Percentiles rank a stretch among this genome's conserved stretches.
Conservation (phyloP, 2,888 invertebrate genomes). For the Xanthorhoe spadicearia region DNA sequence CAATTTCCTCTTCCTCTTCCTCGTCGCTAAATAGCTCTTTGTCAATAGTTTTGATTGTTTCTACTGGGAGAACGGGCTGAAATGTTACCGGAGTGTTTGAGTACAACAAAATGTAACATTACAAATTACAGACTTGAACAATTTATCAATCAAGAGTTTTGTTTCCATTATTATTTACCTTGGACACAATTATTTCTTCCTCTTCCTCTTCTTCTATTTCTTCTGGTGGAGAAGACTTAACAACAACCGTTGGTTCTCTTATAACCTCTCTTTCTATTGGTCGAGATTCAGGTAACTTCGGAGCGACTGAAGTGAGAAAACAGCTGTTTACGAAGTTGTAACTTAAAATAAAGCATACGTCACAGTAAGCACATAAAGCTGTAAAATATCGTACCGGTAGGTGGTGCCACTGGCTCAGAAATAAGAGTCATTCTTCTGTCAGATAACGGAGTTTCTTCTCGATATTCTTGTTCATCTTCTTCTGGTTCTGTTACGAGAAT, state of each 20-base stretch:
- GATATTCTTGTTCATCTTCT: slow-evolving; percentile 58
- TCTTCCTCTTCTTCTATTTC: slow-evolving; percentile 60
- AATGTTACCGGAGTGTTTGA: slow-evolving; percentile 27
- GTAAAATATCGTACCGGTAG: slow-evolving; percentile 51
- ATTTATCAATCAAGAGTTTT: neutral
- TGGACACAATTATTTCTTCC: slow-evolving; percentile 46
- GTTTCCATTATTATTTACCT: slow-evolving; percentile 47
- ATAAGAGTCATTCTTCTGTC: slow-evolving; percentile 78
- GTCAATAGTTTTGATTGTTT: slow-evolving; percentile 49
- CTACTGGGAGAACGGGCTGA: slow-evolving; percentile 46
- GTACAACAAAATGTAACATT: neutral
- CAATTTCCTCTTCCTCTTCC: slow-evolving; percentile 64
- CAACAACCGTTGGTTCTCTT: slow-evolving; percentile 45
- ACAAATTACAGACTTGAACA: neutral
- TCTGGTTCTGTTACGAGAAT: slow-evolving; percentile 39
- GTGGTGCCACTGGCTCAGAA: slow-evolving; percentile 57
- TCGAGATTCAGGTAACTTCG: slow-evolving; percentile 50
- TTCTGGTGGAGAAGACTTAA: slow-evolving; percentile 54
- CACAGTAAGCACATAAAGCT: slow-evolving; percentile 31
- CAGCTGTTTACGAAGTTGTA: neutral
- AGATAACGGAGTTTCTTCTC: slow-evolving; percentile 68
- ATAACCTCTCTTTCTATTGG: slow-evolving; percentile 49
- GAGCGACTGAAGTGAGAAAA: slow-evolving; percentile 47
- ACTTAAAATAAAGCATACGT: slow-evolving; percentile 25
- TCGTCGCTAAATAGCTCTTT: slow-evolving; percentile 74